phyloP scores from a whole-genome alignment of 2,888 invertebrate species.

The Cephus runcator region DNA sequence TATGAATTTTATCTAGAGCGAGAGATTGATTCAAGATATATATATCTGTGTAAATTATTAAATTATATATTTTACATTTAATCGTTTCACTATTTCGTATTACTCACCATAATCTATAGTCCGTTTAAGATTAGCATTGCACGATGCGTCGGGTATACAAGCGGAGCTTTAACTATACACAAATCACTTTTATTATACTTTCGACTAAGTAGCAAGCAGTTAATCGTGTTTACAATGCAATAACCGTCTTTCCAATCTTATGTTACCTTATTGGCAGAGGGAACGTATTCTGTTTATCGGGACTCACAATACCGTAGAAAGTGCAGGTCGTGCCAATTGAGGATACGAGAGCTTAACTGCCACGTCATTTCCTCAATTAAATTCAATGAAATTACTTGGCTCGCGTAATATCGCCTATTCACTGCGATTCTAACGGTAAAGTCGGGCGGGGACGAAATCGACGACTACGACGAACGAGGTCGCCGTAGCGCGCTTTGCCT shows the following conservation, averaged over 20 bases:
- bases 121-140: neutral
- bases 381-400: slow-evolving; percentile 22
- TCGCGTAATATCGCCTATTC: slow-evolving; percentile 13
- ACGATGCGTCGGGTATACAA: neutral
- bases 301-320: slow-evolving; percentile 10
- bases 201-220: neutral
- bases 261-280: neutral
- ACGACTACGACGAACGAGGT: neutral
- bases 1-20: neutral
- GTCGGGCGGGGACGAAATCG: neutral
- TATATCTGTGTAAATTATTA: neutral
- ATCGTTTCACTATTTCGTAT: neutral
- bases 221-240: neutral
- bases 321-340: slow-evolving; percentile 22
- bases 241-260: neutral
- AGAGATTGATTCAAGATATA: neutral
- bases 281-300: neutral
- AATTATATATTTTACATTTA: neutral
- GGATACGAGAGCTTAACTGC: slow-evolving; percentile 14
- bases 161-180: neutral
- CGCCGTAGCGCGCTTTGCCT: neutral
- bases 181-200: neutral
- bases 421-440: neutral
- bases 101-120: neutral
- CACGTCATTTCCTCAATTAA: slow-evolving; percentile 24